Conservation (phyloP, 2,797 vertebrate genomes). For the Centropyge bicolor region DNA sequence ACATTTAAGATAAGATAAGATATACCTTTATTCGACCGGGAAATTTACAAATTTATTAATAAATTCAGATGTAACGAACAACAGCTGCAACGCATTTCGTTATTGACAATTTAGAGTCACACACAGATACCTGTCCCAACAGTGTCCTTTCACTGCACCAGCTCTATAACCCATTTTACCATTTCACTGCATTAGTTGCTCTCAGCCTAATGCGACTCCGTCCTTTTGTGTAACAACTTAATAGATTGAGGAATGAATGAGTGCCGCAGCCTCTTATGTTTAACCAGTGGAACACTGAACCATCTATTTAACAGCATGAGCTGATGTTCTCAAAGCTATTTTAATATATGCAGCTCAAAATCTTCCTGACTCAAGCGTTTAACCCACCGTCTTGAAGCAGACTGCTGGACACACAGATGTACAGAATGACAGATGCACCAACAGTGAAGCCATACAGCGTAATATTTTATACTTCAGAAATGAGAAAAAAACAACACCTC, state of each 20-base stretch:
- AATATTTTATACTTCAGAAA: conserved; percentile 10
- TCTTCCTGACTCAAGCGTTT: conserved; percentile 33
- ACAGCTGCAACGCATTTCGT: conserved; percentile 22
- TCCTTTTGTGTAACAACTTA: conserved; percentile 37
- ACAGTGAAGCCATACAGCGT: conserved; percentile 8
- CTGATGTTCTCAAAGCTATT: conserved; percentile 26
- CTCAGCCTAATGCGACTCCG: conserved; percentile 6
- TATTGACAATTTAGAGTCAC: conserved; percentile 5
- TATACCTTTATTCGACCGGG: too few species aligned
- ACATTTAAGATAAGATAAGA: not conserved
- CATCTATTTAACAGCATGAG: conserved; percentile 21
- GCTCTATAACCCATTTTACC: conserved; percentile 28
- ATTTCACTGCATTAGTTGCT: conserved; percentile 11
- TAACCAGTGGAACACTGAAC: conserved; percentile 27
- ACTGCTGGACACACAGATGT: conserved; percentile 11
- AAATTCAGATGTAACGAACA: conserved; percentile 4
- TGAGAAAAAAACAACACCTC: not conserved
- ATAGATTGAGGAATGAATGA: conserved; percentile 35
- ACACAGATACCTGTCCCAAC: conserved; percentile 6
- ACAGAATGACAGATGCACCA: conserved; percentile 24
- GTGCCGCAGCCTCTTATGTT: conserved; percentile 21
- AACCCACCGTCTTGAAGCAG: conserved; percentile 11
- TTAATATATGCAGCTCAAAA: conserved; percentile 34
- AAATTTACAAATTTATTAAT: not conserved
- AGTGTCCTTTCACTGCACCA: conserved; percentile 22